Evolutionary conservation across 2,888 invertebrate species (phyloP).

Genomic region (Artemia sp.): DNA sequence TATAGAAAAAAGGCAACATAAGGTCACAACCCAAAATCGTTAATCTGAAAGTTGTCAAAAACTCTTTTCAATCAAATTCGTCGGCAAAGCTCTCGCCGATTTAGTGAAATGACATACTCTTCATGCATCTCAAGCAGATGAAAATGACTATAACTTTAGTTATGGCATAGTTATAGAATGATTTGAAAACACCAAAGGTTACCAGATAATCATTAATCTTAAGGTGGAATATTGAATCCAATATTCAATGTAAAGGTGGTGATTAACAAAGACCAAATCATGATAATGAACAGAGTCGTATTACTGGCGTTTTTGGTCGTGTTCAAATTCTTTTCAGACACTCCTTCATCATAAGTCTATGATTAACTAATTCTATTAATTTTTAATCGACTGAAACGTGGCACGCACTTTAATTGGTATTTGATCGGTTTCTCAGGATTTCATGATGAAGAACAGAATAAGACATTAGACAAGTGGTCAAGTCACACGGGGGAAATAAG

Average conservation of each 20-base stretch:
- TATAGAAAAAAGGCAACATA: too few relatives aligned
- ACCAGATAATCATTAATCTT: conserved; percentile 11
- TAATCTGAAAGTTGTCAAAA: too few relatives aligned
- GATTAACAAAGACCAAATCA: conserved; percentile 11
- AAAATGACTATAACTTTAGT: not conserved
- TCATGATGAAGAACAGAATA: too few relatives aligned
- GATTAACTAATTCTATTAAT: too few relatives aligned
- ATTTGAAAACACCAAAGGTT: conserved; percentile 3
- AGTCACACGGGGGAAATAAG: too few relatives aligned
- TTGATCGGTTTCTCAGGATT: too few relatives aligned
- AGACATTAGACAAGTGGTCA: too few relatives aligned
- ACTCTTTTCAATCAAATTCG: not conserved
- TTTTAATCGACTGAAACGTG: too few relatives aligned
- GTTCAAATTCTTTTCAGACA: not conserved
- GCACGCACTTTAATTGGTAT: too few relatives aligned
- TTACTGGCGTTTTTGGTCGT: conserved; percentile 8
- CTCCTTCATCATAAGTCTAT: too few relatives aligned
- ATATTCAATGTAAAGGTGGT: not conserved
- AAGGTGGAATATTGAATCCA: conserved; percentile 13
- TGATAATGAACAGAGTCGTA: conserved; percentile 13
- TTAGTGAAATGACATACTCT: conserved; percentile 4
- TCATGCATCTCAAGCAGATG: conserved; percentile 13
- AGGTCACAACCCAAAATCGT: too few relatives aligned
- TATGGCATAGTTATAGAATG: not conserved
- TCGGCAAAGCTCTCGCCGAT: not conserved